Conservation (phyloP, 2,888 invertebrate species). For the Imbricaverruca yamaguchii region DNA sequence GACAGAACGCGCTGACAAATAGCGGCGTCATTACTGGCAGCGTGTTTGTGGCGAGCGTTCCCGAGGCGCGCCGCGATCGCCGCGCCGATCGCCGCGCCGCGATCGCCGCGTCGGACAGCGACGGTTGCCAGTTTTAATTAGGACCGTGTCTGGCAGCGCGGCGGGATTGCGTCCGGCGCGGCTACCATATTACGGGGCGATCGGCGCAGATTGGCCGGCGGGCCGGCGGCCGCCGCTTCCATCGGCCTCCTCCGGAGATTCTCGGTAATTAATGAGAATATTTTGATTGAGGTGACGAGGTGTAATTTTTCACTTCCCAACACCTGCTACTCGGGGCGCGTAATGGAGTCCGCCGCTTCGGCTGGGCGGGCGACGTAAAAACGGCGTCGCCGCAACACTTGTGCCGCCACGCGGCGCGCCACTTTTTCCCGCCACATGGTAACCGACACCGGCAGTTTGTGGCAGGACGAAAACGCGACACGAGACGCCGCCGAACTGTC, state of each 20-base stretch:
- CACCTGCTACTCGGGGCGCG: neutral
- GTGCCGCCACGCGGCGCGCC: neutral
- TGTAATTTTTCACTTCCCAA: conserved; percentile 13
- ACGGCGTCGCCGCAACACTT: neutral
- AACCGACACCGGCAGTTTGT: neutral
- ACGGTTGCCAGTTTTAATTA: conserved; percentile 49
- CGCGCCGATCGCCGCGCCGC: conserved; percentile 49
- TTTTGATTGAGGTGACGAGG: conserved; percentile 21
- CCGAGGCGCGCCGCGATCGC: conserved; percentile 47
- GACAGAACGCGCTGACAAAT: neutral
- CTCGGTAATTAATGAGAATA: conserved; percentile 12
- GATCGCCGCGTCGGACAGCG: conserved; percentile 53
- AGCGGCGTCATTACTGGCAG: neutral
- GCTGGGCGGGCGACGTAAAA: neutral
- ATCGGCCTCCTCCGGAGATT: conserved; percentile 17
- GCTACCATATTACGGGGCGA: conserved; percentile 72
- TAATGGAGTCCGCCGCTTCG: neutral
- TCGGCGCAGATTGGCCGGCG: conserved; percentile 36
- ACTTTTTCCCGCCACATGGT: neutral
- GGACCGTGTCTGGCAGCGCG: conserved; percentile 64
- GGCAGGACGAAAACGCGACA: too few relatives aligned
- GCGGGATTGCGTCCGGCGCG: conserved; percentile 82
- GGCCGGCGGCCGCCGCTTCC: neutral
- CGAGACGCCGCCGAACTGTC: too few relatives aligned
- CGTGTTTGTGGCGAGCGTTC: neutral